Base-by-base conservation (phyloP, 2,888 invertebrate species). In the Gymnoscelis rufifasciata region DNA sequence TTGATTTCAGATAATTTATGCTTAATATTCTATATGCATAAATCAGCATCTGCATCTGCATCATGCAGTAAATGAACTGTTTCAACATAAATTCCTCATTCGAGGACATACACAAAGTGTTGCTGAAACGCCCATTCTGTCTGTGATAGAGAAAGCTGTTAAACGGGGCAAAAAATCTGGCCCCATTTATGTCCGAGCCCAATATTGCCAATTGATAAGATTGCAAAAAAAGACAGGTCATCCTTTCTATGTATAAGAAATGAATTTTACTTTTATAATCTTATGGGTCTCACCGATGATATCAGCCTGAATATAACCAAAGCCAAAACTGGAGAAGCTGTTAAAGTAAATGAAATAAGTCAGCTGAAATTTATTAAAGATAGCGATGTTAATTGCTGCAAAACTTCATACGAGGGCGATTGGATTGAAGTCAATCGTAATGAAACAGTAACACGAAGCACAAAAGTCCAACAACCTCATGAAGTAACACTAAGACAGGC, bases 101-200 rank as follows among this genome's bases (percentile, higher is more conserved):
- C 39, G 43, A 3, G 50, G 50, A 0, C 45, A 50, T 19, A 46
- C 46, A 0, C 50, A 51, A 29, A 51, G 38, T 29, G 43, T 26
- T 6, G 47, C 28, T 10, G 47, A 47, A 36, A 12, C 1, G 47
- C 36, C 7, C 47, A 47, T 36, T 47, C 47, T n/a, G n/a, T n/a
- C n/a, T 3, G 8, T 47, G 0, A 47, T 47, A 6, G 47, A 44
- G 26, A 33, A 27, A 13, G 11, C 27, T 12, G 27, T 38, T 13
- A 38, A 3, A 27, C 12, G 37, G 14, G 37, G 26, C 27, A 38
- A 38, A 13, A 38, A 38, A 27, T 24, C 37, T 27, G 37, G 37
- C 13, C 27, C 27, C 5, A 42, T 42, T 27, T 42, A 35, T 8
- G 11, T 36, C n/a, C 42, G 35, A 31, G 40, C n/a, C 11, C 40